Evolutionary conservation across 2,888 invertebrate species (phyloP), one percentile per base, ranked within the genome.

Genomic region (Nemoura dubitans): DNA sequence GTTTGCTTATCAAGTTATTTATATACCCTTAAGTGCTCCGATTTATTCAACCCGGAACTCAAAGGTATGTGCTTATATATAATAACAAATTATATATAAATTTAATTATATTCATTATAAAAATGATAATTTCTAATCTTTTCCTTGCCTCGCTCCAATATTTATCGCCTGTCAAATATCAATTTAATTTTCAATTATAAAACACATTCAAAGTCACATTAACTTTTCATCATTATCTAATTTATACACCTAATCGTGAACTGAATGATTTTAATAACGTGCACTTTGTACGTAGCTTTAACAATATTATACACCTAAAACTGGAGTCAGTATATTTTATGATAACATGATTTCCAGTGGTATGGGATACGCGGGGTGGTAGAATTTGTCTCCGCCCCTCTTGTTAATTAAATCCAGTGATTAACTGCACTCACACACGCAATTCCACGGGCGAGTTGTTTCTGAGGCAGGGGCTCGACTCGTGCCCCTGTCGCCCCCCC

Each of bases 361-460:
- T 42, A 25, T 7, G 83, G 83, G 83, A 42, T 36, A 59, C 10
- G 10, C 3, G 25, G 83, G 43, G 83, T 59, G 76, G 76, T 1
- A 59, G 59, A 59, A 7, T 59, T 59, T 59, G 59, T 59, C 59
- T 59, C 27, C 59, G 76, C 76, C 84, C 84, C 28, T 27, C 84
- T 84, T 84, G 84, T 84, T 84, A 84, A 84, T 84, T 84, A 84
- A 84, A 28, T 84, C 84, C 29, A 84, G 29, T 84, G 84, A 84
- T 84, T 84, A 84, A 84, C 76, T 84, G 59, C 84, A 84, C 25
- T 84, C 84, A 84, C 84, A 76, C 84, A 84, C 76, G 84, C 84
- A 84, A 84, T 84, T 84, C 59, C 84, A 84, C 84, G 59, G 76
- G 26, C 27, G 27, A 81, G 21, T 81, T 81, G 81, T 81, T 81